Base-by-base conservation (phyloP, 2,797 vertebrate genomes). In the Microctenopoma steveboyesi region DNA sequence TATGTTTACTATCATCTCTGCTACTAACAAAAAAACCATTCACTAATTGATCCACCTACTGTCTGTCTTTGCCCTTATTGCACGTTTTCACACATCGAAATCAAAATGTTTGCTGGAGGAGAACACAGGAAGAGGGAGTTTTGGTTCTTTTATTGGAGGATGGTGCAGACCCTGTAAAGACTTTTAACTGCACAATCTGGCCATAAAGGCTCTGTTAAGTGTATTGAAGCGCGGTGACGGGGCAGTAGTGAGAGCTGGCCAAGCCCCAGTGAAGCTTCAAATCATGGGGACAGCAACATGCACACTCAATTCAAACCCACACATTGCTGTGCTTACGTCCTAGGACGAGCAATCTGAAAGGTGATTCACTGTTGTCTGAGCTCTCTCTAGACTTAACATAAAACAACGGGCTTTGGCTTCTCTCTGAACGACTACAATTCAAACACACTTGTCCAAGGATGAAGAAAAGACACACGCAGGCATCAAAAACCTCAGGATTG, bases 191-290 rank as follows among this genome's bases (percentile, higher is more conserved):
- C 71, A 18, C 84, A 81, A 84, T 89, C 84, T 70, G 83, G 77
- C 84, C 55, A 85, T 93, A 92, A 94, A 93, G 82, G 71, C 78
- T 86, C 77, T 81, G 91, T 93, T 91, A 92, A 94, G 85, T 85
- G 84, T 89, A 92, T 85, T 85, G 86, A 91, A 93, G 90, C 89
- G 37, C 59, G 35, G 76, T 89, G 89, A 92, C 45, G 65, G 88
- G 86, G 84, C 81, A 86, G 83, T 69, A 42, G 68, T 25, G 47
- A 80, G 68, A 81, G 76, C 71, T 50, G 72, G 66, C 74, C 61
- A 39, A 66, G 59, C 68, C 56, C 42, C 30, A 39, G 62, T 79
- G 68, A 75, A 83, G 74, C 54, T 51, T 51, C 59, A 53, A 65
- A 78, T 72, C 80, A 80, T n/a, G 79, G 80, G 81, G 80, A 90